These are phyloP conservation scores for Zosterops hypoxanthus DNA, from an alignment of 2,113 vertebrate genomes.

Conservation along the genomic window DNA sequence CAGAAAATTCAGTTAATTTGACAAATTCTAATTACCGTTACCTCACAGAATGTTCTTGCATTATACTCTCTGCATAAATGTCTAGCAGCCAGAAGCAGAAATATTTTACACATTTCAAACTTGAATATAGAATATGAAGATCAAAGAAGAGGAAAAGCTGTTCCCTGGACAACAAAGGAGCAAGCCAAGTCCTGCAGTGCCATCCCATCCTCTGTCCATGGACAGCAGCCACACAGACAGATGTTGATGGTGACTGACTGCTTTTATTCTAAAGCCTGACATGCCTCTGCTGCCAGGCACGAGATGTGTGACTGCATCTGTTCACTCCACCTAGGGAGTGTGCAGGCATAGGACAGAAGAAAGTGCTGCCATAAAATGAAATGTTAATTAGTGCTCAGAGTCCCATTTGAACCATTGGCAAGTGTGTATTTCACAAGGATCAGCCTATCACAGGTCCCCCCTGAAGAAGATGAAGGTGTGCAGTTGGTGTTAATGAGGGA, in stretches of 20 bases:
- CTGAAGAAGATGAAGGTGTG: neutral
- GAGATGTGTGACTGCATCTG: constrained; percentile 73
- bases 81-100: constrained; percentile 14
- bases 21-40: constrained; percentile 15
- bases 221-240: constrained; percentile 69
- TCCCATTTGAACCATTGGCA: neutral
- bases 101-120: neutral
- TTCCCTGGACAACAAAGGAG: constrained; percentile 63
- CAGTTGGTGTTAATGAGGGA: neutral
- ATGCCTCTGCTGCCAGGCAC: constrained; percentile 73
- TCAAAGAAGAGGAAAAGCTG: constrained; percentile 43
- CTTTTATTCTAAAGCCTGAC: constrained; percentile 66
- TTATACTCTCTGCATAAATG: neutral
- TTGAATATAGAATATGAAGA: constrained; percentile 31
- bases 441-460: neutral
- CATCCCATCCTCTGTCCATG: constrained; percentile 36
- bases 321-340: constrained; percentile 58
- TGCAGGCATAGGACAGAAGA: constrained; percentile 52
- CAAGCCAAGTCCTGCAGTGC: constrained; percentile 48
- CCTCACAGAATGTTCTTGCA: neutral
- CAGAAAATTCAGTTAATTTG: neutral
- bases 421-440: neutral
- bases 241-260: constrained; percentile 72
- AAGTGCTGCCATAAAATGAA: constrained; percentile 74
- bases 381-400: constrained; percentile 62